phyloP scores from a whole-genome alignment of 2,888 invertebrate genomes.

The Cheilosia pagana region DNA sequence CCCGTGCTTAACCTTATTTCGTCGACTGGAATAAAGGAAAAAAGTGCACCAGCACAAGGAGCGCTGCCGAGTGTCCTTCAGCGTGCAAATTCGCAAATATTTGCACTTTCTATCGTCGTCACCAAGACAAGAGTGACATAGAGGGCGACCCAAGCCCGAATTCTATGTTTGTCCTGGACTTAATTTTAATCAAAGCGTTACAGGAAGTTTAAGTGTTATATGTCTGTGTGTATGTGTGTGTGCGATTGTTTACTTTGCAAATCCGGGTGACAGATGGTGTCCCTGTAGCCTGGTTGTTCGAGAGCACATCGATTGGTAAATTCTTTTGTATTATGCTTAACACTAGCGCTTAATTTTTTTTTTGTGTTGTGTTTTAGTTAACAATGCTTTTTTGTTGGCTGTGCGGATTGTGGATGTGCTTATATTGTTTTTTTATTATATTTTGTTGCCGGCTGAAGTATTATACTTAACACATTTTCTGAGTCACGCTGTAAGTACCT shows the following conservation, averaged over 20 bases:
- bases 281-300: slow-evolving; percentile 34
- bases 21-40: slow-evolving; percentile 42
- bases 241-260: slow-evolving; percentile 58
- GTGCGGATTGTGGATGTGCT: slow-evolving; percentile 23
- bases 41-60: slow-evolving; percentile 61
- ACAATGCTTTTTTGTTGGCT: slow-evolving; percentile 56
- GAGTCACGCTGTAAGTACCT: slow-evolving; percentile 76
- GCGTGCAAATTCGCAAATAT: slow-evolving; percentile 74
- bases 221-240: slow-evolving; percentile 29
- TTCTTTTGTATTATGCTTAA: slow-evolving; percentile 57
- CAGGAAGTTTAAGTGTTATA: slow-evolving; percentile 47
- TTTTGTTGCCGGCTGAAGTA: slow-evolving; percentile 74
- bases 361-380: slow-evolving; percentile 31
- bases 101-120: slow-evolving; percentile 63
- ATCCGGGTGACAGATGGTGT: slow-evolving; percentile 71
- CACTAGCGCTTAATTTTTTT: slow-evolving; percentile 60
- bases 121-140: slow-evolving; percentile 37
- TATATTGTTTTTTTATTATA: slow-evolving; percentile 55
- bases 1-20: slow-evolving; percentile 69
- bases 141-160: slow-evolving; percentile 30
- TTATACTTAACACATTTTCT: slow-evolving; percentile 76
- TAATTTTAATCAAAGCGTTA: slow-evolving; percentile 73
- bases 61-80: slow-evolving; percentile 59
- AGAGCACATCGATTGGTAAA: slow-evolving; percentile 50
- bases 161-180: slow-evolving; percentile 66